Evolutionary conservation across 1,140 invertebrate genomes (phyloP).

Genomic region (Saccostrea glomerata): DNA sequence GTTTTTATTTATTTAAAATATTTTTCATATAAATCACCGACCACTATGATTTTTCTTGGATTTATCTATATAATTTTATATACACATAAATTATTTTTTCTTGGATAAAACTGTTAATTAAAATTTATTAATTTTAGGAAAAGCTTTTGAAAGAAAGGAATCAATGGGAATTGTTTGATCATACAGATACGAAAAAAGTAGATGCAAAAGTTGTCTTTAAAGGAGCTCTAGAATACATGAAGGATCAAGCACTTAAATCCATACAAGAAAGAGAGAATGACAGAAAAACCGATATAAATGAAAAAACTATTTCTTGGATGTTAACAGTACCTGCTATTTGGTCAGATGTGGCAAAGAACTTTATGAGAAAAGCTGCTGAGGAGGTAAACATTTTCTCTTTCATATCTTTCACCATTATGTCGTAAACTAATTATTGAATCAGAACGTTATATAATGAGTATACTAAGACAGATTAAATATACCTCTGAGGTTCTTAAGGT

Average conservation of each 20-base stretch:
- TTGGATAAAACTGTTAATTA: no score
- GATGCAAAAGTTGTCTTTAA: background rate
- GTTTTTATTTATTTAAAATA: no score
- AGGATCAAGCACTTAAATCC: background rate
- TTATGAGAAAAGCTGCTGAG: conserved; percentile 20
- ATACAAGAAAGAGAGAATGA: background rate
- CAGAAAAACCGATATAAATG: background rate
- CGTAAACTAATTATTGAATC: no score
- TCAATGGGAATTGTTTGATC: background rate
- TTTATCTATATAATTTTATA: no score
- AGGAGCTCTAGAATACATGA: background rate
- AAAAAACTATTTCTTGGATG: background rate
- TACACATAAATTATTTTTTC: no score
- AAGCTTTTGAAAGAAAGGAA: background rate
- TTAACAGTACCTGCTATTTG: conserved; percentile 19
- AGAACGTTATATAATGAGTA: no score
- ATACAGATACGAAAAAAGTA: background rate
- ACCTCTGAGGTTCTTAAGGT: no score
- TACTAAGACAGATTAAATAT: no score
- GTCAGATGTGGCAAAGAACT: conserved; percentile 13
- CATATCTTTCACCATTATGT: no score
- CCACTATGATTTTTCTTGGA: no score
- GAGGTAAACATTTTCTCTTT: background rate
- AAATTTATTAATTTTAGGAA: background rate
- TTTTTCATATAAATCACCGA: no score